Conservation (phyloP, 2,113 vertebrate species). For the Anser brachyrhynchus region DNA sequence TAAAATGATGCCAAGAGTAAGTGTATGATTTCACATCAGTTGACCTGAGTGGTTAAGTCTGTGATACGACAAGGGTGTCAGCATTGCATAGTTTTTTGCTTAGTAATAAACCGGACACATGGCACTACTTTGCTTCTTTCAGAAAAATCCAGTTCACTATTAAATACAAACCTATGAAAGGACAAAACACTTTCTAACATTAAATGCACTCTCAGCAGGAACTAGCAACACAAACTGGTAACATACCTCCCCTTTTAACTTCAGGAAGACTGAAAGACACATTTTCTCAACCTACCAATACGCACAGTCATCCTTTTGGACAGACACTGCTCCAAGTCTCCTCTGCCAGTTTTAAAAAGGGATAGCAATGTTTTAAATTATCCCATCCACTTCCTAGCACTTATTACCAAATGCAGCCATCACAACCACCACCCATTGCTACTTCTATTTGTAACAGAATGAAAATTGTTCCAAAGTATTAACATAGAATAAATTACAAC, state of each 20-base stretch:
- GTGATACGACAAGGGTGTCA: not conserved
- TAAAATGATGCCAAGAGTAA: not conserved
- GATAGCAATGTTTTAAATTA: not conserved
- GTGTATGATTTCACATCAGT: not conserved
- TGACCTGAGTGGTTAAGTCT: not conserved
- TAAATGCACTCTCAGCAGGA: not conserved
- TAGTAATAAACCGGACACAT: not conserved
- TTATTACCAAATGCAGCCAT: not conserved
- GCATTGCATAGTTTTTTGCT: not conserved
- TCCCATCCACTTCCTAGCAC: not conserved
- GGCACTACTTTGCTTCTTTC: not conserved
- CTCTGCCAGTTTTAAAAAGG: not conserved
- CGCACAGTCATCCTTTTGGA: not conserved
- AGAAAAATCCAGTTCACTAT: not conserved
- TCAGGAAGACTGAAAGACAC: not conserved
- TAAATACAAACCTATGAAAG: not conserved
- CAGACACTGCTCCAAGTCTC: not conserved
- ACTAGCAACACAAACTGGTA: not conserved
- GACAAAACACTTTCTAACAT: not conserved
- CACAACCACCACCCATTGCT: not conserved
- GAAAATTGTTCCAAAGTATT: not conserved
- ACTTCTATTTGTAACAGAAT: not conserved
- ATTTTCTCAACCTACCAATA: not conserved
- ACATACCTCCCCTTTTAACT: not conserved
- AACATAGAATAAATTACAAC: not conserved